Conservation (phyloP, 2,797 vertebrate species). For the Lithobates sylvaticus region DNA sequence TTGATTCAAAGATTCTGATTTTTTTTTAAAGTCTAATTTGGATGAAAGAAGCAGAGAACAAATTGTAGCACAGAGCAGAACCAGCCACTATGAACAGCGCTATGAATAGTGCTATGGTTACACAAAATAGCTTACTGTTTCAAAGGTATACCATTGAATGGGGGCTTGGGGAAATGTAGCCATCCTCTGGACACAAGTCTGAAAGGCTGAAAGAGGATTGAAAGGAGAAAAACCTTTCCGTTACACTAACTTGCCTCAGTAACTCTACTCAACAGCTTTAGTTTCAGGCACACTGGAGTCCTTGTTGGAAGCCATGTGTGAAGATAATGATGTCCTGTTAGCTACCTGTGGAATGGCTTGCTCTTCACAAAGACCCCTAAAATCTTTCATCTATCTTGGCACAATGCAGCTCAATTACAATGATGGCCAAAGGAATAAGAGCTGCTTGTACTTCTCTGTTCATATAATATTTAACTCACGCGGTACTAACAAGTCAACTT, state of each 20-base stretch:
- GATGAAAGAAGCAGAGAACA: not conserved
- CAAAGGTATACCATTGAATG: conserved; percentile 47
- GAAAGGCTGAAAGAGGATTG: conserved; percentile 24
- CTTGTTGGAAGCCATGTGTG: conserved; percentile 46
- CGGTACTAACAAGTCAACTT: not conserved
- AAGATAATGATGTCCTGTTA: conserved; percentile 59
- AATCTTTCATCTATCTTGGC: conserved; percentile 26
- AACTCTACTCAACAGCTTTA: conserved; percentile 56
- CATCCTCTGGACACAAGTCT: conserved; percentile 38
- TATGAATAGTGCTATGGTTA: not conserved
- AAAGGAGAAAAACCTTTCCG: conserved; percentile 46
- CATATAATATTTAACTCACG: not conserved
- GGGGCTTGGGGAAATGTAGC: conserved; percentile 36
- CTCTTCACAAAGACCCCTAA: conserved; percentile 49
- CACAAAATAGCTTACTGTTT: conserved; percentile 46
- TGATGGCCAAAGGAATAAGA: conserved; percentile 7
- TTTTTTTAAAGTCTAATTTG: not conserved
- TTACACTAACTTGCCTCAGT: conserved; percentile 51
- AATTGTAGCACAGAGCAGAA: not conserved
- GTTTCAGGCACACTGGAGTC: conserved; percentile 31
- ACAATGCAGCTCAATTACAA: conserved; percentile 50
- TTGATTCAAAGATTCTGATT: not conserved
- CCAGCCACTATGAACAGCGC: not conserved
- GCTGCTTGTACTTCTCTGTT: not conserved
- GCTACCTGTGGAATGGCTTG: conserved; percentile 57